Evolutionary conservation across 2,113 vertebrate species (phyloP), one percentile per base, ranked within the genome.

Genomic region (Cryptomyrus ogoouensis): DNA sequence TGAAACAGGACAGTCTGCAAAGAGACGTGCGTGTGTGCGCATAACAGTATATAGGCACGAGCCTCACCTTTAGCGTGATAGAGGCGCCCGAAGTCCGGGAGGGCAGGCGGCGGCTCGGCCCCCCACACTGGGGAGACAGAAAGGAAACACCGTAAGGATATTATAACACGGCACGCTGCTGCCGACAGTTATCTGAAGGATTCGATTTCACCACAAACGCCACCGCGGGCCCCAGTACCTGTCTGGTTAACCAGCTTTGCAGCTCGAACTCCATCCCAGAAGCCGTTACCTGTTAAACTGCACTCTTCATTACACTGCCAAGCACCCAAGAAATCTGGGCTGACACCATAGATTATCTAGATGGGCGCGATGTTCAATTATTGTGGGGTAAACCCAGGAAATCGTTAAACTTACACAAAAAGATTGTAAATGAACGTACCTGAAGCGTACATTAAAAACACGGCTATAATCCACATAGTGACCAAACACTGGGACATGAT

Each of bases 121-220:
- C 35, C 93, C 87, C 90, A 50, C 58, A 90, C 96, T 97, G 90
- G 21, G 15, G 42, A 85, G 31, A 62, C 77, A 74, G 58, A 66
- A 70, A 3, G 88, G 9, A 87, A 12, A 31, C 39, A 46, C 44
- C 10, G 3, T n/a, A n/a, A n/a, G 83, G 4, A 85, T 85, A 85
- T 44, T 2, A 84, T 10, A 13, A 12, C 39, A 84, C 83, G 35
- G 17, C 83, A 84, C 83, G 39, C 3, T 47, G 35, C 24, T 49
- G 21, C 62, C 58, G 15, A 74, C 44, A 12, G 88, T 88, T 74
- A 88, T 0, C 46, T 9, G 27, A n/a, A n/a, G 39, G 88, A n/a
- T 89, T 27, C 24, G 5, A 42, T 89, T 89, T 89, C 70, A 80
- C 46, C 9, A 19, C n/a, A 21, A 52, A 80, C 66, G 62, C n/a